Evolutionary conservation across 2,113 vertebrate species (phyloP).

Genomic region (Alligator mississippiensis): DNA sequence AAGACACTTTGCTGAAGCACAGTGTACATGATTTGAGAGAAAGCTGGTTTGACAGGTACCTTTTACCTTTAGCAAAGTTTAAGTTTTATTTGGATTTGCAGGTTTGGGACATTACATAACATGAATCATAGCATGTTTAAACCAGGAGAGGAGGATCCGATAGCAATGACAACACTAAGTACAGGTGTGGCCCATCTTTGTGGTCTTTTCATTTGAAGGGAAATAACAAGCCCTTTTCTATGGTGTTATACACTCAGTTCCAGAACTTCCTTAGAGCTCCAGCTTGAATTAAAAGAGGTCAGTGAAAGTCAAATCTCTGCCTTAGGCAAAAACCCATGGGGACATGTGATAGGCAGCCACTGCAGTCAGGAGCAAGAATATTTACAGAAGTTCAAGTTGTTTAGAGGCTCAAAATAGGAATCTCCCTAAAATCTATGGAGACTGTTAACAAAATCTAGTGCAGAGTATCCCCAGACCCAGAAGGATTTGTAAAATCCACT

Average conservation of each 20-base stretch:
- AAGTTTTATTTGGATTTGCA: not conserved
- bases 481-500: not conserved
- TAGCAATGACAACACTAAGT: constrained; percentile 1
- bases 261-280: constrained; percentile 31
- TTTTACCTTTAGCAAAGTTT: not conserved
- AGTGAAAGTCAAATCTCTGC: constrained; percentile 52
- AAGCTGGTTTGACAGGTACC: not conserved
- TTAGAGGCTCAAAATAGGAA: not conserved
- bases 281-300: constrained; percentile 57
- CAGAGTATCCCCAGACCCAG: not conserved
- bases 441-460: not conserved
- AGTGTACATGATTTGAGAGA: not conserved
- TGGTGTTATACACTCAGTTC: constrained; percentile 44
- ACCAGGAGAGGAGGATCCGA: not conserved
- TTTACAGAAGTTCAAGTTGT: not conserved
- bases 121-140: rapidly evolving
- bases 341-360: constrained; percentile 4
- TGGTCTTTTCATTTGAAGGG: not conserved
- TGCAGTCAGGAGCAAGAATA: constrained; percentile 11
- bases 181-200: constrained; percentile 62
- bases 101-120: not conserved
- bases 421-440: not conserved
- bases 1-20: not conserved
- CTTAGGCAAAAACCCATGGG: not conserved
- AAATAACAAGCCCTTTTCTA: constrained; percentile 30